Percentiles rank a stretch among this genome's conserved stretches.
Evolutionary conservation across 2,888 invertebrate genomes (phyloP).

Genomic region (Sepiola atlantica): DNA sequence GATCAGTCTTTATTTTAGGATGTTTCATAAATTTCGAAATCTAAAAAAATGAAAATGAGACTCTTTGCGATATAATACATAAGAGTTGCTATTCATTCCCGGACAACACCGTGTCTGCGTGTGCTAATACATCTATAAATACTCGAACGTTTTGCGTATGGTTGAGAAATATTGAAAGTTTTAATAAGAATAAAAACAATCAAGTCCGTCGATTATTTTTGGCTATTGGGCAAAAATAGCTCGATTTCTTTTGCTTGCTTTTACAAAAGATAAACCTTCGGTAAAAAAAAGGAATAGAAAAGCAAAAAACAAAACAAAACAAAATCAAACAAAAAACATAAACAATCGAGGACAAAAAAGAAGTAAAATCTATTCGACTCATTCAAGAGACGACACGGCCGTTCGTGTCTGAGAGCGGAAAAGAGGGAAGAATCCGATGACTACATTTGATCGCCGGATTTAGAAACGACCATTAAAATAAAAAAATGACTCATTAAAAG

Average conservation of each 20-base stretch:
- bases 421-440: not conserved
- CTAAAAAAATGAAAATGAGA: no score
- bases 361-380: not conserved
- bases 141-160: no score
- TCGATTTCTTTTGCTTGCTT: not conserved
- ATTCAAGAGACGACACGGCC: not conserved
- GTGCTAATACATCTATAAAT: no score
- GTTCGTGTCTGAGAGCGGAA: not conserved
- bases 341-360: no score
- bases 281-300: not conserved
- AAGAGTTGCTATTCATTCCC: no score
- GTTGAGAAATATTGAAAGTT: no score
- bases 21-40: no score
- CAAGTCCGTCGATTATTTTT: not conserved
- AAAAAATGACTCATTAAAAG: not conserved
- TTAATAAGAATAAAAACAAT: no score
- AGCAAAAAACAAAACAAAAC: not conserved
- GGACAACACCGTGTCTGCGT: no score
- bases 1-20: no score
- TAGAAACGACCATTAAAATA: not conserved
- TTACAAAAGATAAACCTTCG: not conserved
- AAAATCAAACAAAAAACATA: not conserved
- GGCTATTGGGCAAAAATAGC: not conserved
- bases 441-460: not conserved
- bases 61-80: no score